phyloP scores from a whole-genome alignment of 2,888 invertebrate genomes.

The Drosophila formosana region DNA sequence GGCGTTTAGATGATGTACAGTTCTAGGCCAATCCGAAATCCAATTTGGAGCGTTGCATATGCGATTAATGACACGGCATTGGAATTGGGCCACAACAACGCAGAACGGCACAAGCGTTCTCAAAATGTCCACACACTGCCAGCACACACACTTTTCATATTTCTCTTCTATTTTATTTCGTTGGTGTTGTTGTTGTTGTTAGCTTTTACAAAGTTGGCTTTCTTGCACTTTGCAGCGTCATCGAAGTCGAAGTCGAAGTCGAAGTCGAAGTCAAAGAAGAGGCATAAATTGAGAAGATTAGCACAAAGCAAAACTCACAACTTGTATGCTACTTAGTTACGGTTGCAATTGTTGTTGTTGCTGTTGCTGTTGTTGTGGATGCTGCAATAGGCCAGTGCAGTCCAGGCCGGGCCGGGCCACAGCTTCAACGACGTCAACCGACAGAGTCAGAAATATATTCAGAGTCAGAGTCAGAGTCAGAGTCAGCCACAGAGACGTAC shows the following conservation, averaged over 20 bases:
- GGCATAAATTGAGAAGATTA: conserved; percentile 77
- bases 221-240: conserved; percentile 73
- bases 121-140: conserved; percentile 59
- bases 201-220: conserved; percentile 45
- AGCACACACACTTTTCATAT: conserved; percentile 44
- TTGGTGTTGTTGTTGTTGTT: conserved; percentile 1
- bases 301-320: conserved; percentile 64
- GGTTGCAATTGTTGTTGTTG: conserved; percentile 57
- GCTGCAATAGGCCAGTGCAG: conserved; percentile 75
- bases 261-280: conserved; percentile 37
- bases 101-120: conserved; percentile 43
- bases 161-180: conserved; percentile 15
- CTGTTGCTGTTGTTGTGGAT: conserved; percentile 61
- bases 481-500: conserved; percentile 68
- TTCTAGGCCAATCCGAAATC: conserved; percentile 67
- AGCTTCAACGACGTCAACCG: conserved; percentile 21
- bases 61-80: conserved; percentile 78
- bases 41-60: conserved; percentile 62
- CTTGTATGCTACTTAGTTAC: conserved; percentile 62
- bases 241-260: conserved; percentile 62
- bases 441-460: conserved; percentile 15
- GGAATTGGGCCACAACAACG: conserved; percentile 77
- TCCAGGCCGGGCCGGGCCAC: conserved; percentile 45
- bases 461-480: conserved; percentile 29
- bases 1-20: conserved; percentile 11